Conservation (phyloP, 2,113 vertebrate species). For the Petromus typicus region DNA sequence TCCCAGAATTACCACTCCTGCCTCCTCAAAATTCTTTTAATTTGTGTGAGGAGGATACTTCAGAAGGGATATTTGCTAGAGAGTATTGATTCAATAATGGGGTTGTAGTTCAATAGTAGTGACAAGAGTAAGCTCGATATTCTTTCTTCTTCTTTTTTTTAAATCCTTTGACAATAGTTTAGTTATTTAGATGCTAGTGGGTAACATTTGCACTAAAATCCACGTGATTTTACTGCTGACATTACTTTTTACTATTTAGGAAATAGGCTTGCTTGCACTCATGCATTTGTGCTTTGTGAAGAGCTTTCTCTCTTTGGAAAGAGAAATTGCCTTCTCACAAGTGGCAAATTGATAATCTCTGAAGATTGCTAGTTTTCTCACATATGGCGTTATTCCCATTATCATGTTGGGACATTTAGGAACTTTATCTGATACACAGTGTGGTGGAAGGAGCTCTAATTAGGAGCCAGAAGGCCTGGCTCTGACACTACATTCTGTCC, state of each 20-base stretch:
- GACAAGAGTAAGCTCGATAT: neutral
- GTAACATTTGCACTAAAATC: constrained; percentile 21
- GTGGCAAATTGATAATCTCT: constrained; percentile 13
- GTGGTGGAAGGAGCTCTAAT: neutral
- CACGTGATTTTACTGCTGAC: neutral
- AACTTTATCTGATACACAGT: neutral
- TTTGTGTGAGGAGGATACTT: constrained; percentile 40
- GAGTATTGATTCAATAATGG: constrained; percentile 70
- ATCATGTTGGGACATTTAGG: neutral
- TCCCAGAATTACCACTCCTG: constrained; percentile 51
- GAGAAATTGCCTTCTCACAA: constrained; percentile 41
- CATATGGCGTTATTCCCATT: neutral
- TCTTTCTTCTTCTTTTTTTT: neutral
- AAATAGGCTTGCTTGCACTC: neutral
- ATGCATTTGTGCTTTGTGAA: constrained; percentile 12
- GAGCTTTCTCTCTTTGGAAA: constrained; percentile 15
- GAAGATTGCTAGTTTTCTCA: neutral
- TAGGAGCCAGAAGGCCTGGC: neutral
- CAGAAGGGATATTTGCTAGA: constrained; percentile 53
- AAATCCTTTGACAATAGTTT: neutral
- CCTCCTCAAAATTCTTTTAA: constrained; percentile 35
- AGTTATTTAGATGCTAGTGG: constrained; percentile 33
- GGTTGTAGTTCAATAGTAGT: constrained; percentile 61
- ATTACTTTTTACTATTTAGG: constrained; percentile 15
- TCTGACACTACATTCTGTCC: neutral